These are phyloP conservation scores for Eupithecia insigniata DNA, from an alignment of 2,888 invertebrate species.

Conservation along the genomic window DNA sequence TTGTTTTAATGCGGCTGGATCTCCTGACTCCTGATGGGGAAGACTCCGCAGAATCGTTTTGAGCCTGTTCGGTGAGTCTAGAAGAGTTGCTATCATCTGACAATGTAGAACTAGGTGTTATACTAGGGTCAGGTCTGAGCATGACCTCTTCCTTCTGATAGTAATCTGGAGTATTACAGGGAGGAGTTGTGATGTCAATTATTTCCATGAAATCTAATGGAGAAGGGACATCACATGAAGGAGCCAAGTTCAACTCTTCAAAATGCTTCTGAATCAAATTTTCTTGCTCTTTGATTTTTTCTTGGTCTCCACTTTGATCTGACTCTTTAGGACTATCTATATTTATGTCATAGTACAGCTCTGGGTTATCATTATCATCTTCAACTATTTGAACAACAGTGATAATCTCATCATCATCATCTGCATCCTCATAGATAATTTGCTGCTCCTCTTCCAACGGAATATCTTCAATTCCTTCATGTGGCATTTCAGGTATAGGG, in stretches of 20 bases:
- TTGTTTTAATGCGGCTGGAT: conserved; percentile 90
- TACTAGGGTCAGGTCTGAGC: conserved; percentile 73
- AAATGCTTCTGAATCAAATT: conserved; percentile 73
- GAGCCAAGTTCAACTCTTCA: conserved; percentile 66
- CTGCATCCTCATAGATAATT: conserved; percentile 60
- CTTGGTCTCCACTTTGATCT: conserved; percentile 44
- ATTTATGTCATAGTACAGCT: conserved; percentile 73
- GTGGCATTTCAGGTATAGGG: conserved; percentile 38
- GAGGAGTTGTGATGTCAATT: conserved; percentile 54
- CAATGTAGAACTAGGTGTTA: conserved; percentile 76
- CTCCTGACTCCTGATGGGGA: conserved; percentile 86
- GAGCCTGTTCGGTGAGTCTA: conserved; percentile 67
- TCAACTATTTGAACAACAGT: conserved; percentile 81
- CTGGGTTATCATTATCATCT: conserved; percentile 68
- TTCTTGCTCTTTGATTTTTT: conserved; percentile 41
- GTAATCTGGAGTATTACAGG: conserved; percentile 64
- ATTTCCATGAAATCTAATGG: conserved; percentile 64
- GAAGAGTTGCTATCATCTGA: conserved; percentile 81
- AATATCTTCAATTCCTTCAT: conserved; percentile 53
- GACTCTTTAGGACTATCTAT: conserved; percentile 67
- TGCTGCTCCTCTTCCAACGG: conserved; percentile 65
- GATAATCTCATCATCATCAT: conserved; percentile 79
- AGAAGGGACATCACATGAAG: conserved; percentile 53
- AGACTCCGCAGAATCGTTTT: conserved; percentile 78
- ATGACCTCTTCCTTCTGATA: conserved; percentile 61